Base-by-base conservation (phyloP, 2,797 vertebrate species). In the Adelosebastes latens region DNA sequence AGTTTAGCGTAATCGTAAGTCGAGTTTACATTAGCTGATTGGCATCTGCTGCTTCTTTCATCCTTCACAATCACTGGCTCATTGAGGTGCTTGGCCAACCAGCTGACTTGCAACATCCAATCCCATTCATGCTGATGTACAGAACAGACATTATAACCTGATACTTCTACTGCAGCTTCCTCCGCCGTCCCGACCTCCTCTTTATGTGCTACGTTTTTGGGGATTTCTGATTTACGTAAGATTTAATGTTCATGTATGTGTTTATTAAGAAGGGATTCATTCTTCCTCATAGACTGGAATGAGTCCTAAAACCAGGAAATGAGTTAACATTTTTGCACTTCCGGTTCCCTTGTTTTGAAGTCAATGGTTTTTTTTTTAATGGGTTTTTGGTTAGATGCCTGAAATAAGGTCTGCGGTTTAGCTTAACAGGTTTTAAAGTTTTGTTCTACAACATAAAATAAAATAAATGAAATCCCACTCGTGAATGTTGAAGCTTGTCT, bases 31-130 rank as follows among this genome's bases (percentile, higher is more conserved):
- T 64, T 53, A 53, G 52, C n/a, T 52, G 46, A 52, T 9, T 13
- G 55, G 25, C 22, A 24, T 71, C 31, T 59, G 20, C 55, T 62
- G 56, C 25, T 52, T 79, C 49, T 59, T 55, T 70, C 49, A 64
- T 34, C 53, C 7, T 25, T 71, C 29, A 85, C 59, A 77, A 34
- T 25, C 72, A 34, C 18, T 58, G 52, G 70, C 36, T 74, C 34
- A 25, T 62, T 71, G 29, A 49, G 39, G 27, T 8, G 5, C 53
- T 46, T 61, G 36, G 34, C 24, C n/a, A 27, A 39, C n/a, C 59
- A 61, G 42, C 65, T 77, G 46, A 31, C 13, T 24, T 11, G 34
- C 20, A 66, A 67, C 52, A 56, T 46, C 24, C 22, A 61, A 25
- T 75, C 36, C 24, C 22, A 36, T 52, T 52, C 13, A 52, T 29